Conservation (phyloP, 2,113 vertebrate genomes). For the Micronycteris hirsuta region DNA sequence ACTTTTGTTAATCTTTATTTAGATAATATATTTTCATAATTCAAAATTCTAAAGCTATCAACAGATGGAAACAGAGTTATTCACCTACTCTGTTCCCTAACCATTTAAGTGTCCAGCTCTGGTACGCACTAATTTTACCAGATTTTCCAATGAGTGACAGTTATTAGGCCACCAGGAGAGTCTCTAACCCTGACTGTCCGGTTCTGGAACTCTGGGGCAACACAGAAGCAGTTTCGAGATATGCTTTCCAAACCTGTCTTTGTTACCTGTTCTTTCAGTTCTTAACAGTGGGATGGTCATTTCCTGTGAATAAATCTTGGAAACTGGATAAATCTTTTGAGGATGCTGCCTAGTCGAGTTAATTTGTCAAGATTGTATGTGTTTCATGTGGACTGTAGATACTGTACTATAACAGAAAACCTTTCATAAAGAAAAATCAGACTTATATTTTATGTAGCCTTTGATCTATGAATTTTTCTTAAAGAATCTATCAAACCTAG, state of each 20-base stretch:
- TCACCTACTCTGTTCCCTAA: not conserved
- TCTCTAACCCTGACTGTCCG: not conserved
- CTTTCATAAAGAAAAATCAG: conserved; percentile 33
- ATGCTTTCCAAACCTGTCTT: not conserved
- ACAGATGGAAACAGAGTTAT: not conserved
- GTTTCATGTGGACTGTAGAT: conserved; percentile 28
- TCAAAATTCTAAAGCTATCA: not conserved
- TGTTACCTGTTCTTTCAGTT: not conserved
- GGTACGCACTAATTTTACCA: not conserved
- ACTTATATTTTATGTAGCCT: conserved; percentile 51
- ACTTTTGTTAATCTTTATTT: not conserved
- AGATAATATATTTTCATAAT: not conserved
- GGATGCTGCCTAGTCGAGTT: not conserved
- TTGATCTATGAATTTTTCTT: conserved; percentile 68
- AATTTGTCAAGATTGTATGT: conserved; percentile 27
- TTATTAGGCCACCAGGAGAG: not conserved
- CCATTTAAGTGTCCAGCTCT: not conserved
- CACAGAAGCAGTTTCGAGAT: not conserved
- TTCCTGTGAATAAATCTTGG: conserved; percentile 28
- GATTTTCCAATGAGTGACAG: not conserved
- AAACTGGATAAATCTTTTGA: conserved; percentile 44
- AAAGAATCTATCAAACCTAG: conserved; percentile 21
- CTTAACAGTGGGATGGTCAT: not conserved
- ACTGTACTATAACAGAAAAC: conserved; percentile 41
- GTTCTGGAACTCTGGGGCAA: not conserved